phyloP scores from a whole-genome alignment of 2,113 vertebrate species.

The Apeltes quadracus region DNA sequence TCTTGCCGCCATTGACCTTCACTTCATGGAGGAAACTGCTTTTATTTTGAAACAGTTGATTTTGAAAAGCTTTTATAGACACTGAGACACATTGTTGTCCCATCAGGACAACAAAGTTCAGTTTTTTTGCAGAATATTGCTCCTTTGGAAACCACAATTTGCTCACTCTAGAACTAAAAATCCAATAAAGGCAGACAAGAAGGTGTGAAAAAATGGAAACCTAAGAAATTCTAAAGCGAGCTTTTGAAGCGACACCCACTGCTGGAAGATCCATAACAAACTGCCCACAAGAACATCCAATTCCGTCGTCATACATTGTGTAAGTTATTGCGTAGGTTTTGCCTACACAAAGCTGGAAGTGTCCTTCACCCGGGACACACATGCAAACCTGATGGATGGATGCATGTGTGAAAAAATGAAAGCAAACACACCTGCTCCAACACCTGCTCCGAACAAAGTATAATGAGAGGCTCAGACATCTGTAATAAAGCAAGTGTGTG shows the following conservation, averaged over 20 bases:
- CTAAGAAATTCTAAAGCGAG: neutral
- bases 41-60: neutral
- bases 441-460: constrained; percentile 46
- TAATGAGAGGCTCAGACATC: constrained; percentile 28
- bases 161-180: too few species aligned
- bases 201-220: neutral
- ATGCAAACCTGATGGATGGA: neutral
- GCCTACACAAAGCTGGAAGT: neutral
- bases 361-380: neutral
- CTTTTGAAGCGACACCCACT: neutral
- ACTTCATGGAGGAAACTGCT: neutral
- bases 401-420: constrained; percentile 33
- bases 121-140: too few species aligned
- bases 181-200: neutral
- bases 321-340: constrained; percentile 1
- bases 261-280: neutral
- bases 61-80: neutral
- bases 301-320: neutral
- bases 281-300: neutral
- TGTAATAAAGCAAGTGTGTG: constrained; percentile 22
- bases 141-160: too few species aligned
- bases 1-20: neutral
- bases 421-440: constrained; percentile 56
- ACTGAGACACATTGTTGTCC: neutral
- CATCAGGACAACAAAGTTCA: too few species aligned